Conservation (phyloP, 1,140 invertebrate genomes). For the Polyergus mexicanus region DNA sequence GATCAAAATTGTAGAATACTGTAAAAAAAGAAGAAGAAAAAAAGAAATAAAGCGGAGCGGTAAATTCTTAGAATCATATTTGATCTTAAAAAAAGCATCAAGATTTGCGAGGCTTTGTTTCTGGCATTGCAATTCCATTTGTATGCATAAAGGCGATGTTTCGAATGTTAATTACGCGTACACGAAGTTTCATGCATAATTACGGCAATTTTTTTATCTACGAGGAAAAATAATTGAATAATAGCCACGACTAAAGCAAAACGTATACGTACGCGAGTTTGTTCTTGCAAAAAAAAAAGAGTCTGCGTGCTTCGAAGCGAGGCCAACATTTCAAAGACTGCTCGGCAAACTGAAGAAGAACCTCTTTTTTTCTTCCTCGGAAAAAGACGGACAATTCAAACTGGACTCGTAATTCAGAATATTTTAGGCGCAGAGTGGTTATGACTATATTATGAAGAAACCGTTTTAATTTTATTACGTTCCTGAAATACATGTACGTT, state of each 20-base stretch:
- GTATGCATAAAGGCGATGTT: slow-evolving; percentile 9
- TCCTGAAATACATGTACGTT: slow-evolving; percentile 13
- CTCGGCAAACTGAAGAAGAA: background rate
- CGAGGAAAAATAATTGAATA: slow-evolving; percentile 33
- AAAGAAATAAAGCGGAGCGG: no score
- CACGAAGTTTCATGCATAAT: slow-evolving; percentile 25
- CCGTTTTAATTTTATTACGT: slow-evolving; percentile 23
- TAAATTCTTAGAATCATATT: background rate
- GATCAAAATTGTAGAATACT: background rate
- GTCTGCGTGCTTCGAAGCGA: background rate
- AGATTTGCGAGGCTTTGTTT: background rate
- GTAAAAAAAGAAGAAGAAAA: background rate
- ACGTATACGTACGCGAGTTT: background rate
- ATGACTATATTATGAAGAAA: slow-evolving; percentile 30
- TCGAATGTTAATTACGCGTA: slow-evolving; percentile 41
- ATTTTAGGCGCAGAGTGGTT: background rate
- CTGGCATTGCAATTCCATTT: background rate
- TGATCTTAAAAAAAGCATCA: background rate
- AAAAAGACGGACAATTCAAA: slow-evolving; percentile 5
- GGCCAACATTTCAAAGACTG: background rate
- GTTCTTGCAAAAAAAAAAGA: slow-evolving; percentile 26
- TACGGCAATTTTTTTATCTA: slow-evolving; percentile 12
- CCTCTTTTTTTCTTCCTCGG: background rate
- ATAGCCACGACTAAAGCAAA: slow-evolving; percentile 26
- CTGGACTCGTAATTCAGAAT: background rate